Percentiles rank a stretch among this genome's conserved stretches.
Evolutionary conservation across 2,888 invertebrate genomes (phyloP).

Genomic region (Heteromurus nitidus): DNA sequence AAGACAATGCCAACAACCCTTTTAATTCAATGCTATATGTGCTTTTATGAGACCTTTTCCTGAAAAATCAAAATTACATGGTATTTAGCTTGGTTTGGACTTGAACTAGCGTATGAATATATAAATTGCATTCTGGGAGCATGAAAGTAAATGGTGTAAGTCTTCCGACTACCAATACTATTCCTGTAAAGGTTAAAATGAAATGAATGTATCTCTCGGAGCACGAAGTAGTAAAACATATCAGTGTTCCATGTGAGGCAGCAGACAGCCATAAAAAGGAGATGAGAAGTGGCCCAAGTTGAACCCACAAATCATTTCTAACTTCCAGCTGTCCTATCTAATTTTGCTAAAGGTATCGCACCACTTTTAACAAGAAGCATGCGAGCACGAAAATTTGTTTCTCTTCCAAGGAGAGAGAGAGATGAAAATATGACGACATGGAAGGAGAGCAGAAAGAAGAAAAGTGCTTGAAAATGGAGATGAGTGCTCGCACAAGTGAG

Average conservation of each 20-base stretch:
- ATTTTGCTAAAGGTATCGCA: slow-evolving; percentile 54
- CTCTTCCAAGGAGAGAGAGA: slow-evolving; percentile 21
- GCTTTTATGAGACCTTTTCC: not conserved
- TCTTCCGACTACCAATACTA: not conserved
- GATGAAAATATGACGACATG: slow-evolving; percentile 66
- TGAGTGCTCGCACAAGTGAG: slow-evolving; percentile 57
- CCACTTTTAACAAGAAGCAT: slow-evolving; percentile 7
- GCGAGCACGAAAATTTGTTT: slow-evolving; percentile 27
- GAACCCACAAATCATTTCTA: slow-evolving; percentile 66
- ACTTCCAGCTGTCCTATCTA: slow-evolving; percentile 64
- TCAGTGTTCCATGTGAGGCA: slow-evolving; percentile 40
- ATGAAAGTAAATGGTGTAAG: not conserved
- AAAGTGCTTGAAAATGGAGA: slow-evolving; percentile 64
- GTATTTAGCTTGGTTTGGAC: too few species aligned
- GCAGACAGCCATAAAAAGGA: slow-evolving; percentile 65
- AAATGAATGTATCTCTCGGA: not conserved
- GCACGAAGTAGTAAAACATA: slow-evolving; percentile 32
- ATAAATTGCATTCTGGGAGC: too few species aligned
- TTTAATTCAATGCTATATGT: not conserved
- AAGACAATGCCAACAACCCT: not conserved
- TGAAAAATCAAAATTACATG: too few species aligned
- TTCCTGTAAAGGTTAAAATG: not conserved
- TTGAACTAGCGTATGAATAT: too few species aligned
- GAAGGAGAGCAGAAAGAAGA: slow-evolving; percentile 54
- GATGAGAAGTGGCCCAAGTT: slow-evolving; percentile 66